Evolutionary conservation across 2,888 invertebrate genomes (phyloP).

Genomic region (Heliconius ethilla): DNA sequence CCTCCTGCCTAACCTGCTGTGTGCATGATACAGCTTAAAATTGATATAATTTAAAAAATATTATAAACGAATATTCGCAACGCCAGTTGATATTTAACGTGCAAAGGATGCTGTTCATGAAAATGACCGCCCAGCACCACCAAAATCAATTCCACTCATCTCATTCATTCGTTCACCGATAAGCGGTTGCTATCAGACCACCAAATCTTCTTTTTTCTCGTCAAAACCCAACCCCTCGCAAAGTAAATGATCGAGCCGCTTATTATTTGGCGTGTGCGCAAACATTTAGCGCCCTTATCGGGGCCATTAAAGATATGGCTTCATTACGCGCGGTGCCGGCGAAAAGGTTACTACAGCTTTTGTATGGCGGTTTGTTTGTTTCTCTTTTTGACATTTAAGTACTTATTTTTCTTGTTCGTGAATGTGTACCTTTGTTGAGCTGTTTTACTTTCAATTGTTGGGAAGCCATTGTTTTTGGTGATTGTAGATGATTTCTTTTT

Average conservation of each 20-base stretch:
- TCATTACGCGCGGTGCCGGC: slow-evolving; percentile 68
- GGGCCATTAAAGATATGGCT: slow-evolving; percentile 80
- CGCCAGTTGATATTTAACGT: neutral
- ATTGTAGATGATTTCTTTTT: neutral
- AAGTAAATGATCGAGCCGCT: slow-evolving; percentile 75
- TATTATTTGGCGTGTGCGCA: slow-evolving; percentile 82
- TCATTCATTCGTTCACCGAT: slow-evolving; percentile 66
- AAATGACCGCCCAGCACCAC: slow-evolving; percentile 45
- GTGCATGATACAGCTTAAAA: too few species aligned
- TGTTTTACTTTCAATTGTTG: slow-evolving; percentile 44
- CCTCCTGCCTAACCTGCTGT: too few species aligned
- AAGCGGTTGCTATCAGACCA: slow-evolving; percentile 59
- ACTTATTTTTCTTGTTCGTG: slow-evolving; percentile 46
- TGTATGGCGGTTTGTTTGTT: slow-evolving; percentile 53
- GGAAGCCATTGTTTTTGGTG: slow-evolving; percentile 16
- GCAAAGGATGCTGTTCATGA: slow-evolving; percentile 16
- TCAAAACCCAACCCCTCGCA: slow-evolving; percentile 63
- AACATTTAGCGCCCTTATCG: slow-evolving; percentile 81
- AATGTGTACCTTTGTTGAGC: slow-evolving; percentile 41
- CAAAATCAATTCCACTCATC: slow-evolving; percentile 68
- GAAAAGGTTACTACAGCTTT: slow-evolving; percentile 57
- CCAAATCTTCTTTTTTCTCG: slow-evolving; percentile 66
- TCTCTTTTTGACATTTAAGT: slow-evolving; percentile 47
- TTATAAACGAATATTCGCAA: neutral
- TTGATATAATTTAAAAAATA: neutral